Evolutionary conservation across 2,113 vertebrate genomes (phyloP).

Genomic region (Anguilla japonica): DNA sequence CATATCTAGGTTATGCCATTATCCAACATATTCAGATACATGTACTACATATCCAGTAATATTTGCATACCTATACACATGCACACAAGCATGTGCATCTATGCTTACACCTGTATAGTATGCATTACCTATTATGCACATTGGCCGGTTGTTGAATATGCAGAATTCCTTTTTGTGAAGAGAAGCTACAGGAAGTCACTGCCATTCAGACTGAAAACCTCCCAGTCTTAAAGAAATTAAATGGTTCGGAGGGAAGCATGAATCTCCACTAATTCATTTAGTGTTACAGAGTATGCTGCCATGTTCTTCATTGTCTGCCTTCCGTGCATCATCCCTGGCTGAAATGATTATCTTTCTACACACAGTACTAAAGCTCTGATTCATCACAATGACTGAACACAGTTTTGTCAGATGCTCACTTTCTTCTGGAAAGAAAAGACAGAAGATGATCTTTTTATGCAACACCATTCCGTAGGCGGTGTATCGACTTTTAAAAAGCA

Average conservation of each 20-base stretch:
- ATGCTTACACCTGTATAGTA: too few species aligned
- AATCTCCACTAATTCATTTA: slow-evolving; percentile 21
- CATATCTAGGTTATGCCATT: too few species aligned
- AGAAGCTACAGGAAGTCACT: neutral
- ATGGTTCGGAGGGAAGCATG: slow-evolving; percentile 8
- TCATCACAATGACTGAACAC: slow-evolving; percentile 6
- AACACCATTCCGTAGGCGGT: slow-evolving; percentile 21
- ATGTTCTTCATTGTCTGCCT: slow-evolving; percentile 32
- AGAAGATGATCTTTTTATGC: slow-evolving; percentile 25
- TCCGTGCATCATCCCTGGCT: slow-evolving; percentile 18
- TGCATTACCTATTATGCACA: too few species aligned
- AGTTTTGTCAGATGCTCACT: slow-evolving; percentile 10
- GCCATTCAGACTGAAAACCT: slow-evolving; percentile 15
- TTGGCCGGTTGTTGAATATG: neutral
- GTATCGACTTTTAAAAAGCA: slow-evolving; percentile 4
- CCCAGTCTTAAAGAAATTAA: slow-evolving; percentile 10
- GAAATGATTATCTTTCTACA: slow-evolving; percentile 34
- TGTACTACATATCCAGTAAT: too few species aligned
- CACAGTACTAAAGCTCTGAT: slow-evolving; percentile 26
- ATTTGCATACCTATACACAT: too few species aligned
- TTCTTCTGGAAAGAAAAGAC: slow-evolving; percentile 21
- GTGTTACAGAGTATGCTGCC: slow-evolving; percentile 1
- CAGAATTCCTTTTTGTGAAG: neutral
- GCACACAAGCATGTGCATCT: too few species aligned
- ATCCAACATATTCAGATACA: too few species aligned